Evolutionary conservation across 2,797 vertebrate species (phyloP), one percentile per base, ranked within the genome.

Genomic region (Micropoecilia bifurca): DNA sequence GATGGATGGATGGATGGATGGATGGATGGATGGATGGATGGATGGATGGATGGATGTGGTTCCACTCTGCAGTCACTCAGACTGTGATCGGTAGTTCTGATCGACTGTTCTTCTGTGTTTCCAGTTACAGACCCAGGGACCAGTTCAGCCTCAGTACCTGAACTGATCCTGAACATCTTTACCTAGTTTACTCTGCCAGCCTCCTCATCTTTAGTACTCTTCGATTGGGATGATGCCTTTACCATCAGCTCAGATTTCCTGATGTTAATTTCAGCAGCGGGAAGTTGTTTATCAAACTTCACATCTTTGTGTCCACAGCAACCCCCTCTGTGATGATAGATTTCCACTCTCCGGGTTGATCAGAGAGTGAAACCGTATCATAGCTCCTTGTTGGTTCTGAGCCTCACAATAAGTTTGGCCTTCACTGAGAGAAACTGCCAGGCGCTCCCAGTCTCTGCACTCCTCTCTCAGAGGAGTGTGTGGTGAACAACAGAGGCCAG

Each of bases 401-500:
- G 16, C 57, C 5, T 73, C 68, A 61, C 71, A 48, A 47, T 85
- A 77, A 82, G 73, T 80, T 75, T 74, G 73, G 83, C 83, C 86
- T 82, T 73, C 25, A 4, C 22, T 39, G 33, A 80, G 63, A 50
- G 59, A 78, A 59, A 83, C 46, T 10, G 66, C 80, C 30, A 33
- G 77, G 33, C 76, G 55, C 82, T 59, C 76, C 80, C 36, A 14
- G 69, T 77, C 77, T 83, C 80, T 39, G 57, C 7, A 14, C 83
- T 77, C 46, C 59, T 12, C 82, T 55, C 80, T 80, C 84, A 59
- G 84, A 80, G 73, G 84, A 81, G 80, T 25, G 48, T 3, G 76
- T 82, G 90, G 81, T 22, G 83, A 90, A 77, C n/a, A 80, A 75
- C 79, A 50, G 85, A 85, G 83, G 89, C 90, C 87, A 89, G 85